Evolutionary conservation across 2,888 invertebrate species (phyloP).

Genomic region (Rhingia campestris): DNA sequence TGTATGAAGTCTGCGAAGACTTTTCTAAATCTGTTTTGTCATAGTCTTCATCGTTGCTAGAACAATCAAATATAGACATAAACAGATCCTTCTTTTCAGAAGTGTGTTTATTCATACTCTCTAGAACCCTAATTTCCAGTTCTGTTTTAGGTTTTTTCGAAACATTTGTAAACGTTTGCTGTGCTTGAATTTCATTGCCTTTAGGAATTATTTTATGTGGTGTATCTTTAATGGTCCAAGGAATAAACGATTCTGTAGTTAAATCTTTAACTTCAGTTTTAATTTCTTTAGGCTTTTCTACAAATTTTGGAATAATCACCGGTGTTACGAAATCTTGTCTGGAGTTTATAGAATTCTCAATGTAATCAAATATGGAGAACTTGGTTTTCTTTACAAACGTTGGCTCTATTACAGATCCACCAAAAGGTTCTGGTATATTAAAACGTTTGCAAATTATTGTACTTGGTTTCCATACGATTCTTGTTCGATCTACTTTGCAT

Average conservation of each 20-base stretch:
- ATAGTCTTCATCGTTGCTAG: conserved; percentile 87
- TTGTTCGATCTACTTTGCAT: conserved; percentile 86
- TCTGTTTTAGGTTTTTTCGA: conserved; percentile 76
- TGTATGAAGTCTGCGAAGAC: conserved; percentile 71
- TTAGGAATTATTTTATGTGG: not conserved
- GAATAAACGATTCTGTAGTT: not conserved
- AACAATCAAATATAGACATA: conserved; percentile 93
- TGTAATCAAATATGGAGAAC: conserved; percentile 90
- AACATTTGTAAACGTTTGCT: not conserved
- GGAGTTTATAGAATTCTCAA: conserved; percentile 86
- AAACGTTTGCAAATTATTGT: conserved; percentile 94
- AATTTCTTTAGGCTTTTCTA: conserved; percentile 73
- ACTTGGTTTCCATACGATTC: conserved; percentile 91
- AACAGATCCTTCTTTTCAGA: conserved; percentile 90
- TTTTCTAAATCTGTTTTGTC: conserved; percentile 77
- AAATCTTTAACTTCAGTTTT: not conserved
- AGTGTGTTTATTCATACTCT: conserved; percentile 80
- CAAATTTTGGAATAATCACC: conserved; percentile 80
- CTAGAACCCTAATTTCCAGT: conserved; percentile 79
- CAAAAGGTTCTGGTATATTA: conserved; percentile 94
- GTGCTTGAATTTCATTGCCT: not conserved
- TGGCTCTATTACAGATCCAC: conserved; percentile 82
- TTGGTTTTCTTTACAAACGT: conserved; percentile 86
- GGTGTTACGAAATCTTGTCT: conserved; percentile 84
- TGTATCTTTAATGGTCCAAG: not conserved